Conservation (phyloP, 2,113 vertebrate species). For the Nesospiza acunhae region DNA sequence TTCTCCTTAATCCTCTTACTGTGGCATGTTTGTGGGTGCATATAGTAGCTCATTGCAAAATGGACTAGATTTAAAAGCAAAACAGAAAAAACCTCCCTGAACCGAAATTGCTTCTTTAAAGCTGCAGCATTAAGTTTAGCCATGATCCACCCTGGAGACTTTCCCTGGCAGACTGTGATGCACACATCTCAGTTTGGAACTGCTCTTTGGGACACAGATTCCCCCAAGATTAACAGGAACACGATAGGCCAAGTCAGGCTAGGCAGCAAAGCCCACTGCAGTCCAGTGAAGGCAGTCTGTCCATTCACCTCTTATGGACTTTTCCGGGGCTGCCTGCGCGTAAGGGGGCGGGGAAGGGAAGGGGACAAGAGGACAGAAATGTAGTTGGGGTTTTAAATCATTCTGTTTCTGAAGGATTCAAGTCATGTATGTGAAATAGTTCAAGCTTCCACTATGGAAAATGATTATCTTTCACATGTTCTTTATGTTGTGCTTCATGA, state of each 20-base stretch:
- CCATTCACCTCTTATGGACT: not conserved
- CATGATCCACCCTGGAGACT: not conserved
- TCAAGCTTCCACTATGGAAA: not conserved
- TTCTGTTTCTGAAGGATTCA: not conserved
- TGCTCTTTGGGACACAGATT: constrained; percentile 16
- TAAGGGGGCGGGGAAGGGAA: not conserved
- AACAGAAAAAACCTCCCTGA: not conserved
- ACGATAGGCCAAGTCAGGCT: not conserved
- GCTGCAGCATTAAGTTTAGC: not conserved
- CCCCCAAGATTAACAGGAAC: not conserved
- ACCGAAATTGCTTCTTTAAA: constrained; percentile 6
- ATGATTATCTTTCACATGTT: not conserved
- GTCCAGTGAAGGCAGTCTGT: not conserved
- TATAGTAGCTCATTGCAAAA: not conserved
- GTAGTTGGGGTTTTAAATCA: not conserved
- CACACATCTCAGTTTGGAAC: constrained; percentile 29
- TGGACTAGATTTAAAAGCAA: not conserved
- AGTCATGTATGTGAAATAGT: not conserved
- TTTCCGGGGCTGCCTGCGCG: not conserved
- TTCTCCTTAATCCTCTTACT: not conserved
- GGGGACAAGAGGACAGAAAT: not conserved
- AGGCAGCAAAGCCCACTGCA: not conserved
- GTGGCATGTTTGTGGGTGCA: not conserved
- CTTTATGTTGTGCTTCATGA: not conserved
- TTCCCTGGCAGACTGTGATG: constrained; percentile 9